phyloP scores from a whole-genome alignment of 1,140 invertebrate genomes.

The Conus betulinus region DNA sequence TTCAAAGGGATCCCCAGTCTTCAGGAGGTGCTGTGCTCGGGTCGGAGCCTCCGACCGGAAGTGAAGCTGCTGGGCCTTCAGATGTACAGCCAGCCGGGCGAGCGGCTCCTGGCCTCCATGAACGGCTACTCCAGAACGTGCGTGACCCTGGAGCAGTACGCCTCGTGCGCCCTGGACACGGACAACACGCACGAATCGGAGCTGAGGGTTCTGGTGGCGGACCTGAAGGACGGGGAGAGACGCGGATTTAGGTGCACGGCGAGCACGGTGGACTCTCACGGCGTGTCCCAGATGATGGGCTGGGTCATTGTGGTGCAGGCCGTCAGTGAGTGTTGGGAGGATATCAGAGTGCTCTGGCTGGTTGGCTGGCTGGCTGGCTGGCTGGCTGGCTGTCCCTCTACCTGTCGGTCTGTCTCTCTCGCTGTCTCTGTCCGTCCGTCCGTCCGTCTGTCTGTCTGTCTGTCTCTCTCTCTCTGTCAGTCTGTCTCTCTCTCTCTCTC shows the following conservation, averaged over 20 bases:
- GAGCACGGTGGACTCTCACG: not conserved
- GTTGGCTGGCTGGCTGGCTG: not conserved
- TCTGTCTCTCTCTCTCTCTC: conserved; percentile 17
- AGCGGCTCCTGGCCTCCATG: not conserved
- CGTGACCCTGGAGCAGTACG: not conserved
- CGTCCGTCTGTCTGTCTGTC: not conserved
- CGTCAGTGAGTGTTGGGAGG: not conserved
- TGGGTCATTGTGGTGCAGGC: not conserved
- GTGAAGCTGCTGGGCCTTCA: not conserved
- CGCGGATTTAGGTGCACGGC: conserved; percentile 13
- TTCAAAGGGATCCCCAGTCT: conserved; percentile 21
- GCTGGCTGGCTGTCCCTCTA: not conserved
- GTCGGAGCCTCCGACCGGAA: not conserved
- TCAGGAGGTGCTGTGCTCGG: conserved; percentile 27
- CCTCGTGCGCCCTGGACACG: conserved; percentile 1
- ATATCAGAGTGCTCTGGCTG: no score
- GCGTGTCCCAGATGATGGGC: not conserved
- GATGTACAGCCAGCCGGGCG: not conserved
- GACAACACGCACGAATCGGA: not conserved
- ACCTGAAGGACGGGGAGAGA: conserved; percentile 17
- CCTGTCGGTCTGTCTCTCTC: conserved; percentile 8
- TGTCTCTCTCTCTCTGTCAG: not conserved
- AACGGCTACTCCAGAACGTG: not conserved
- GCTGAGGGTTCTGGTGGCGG: not conserved
- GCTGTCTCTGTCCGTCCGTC: not conserved